Evolutionary conservation across 1,140 invertebrate species (phyloP), one percentile per base, ranked within the genome.

Genomic region (Bombus confusus): DNA sequence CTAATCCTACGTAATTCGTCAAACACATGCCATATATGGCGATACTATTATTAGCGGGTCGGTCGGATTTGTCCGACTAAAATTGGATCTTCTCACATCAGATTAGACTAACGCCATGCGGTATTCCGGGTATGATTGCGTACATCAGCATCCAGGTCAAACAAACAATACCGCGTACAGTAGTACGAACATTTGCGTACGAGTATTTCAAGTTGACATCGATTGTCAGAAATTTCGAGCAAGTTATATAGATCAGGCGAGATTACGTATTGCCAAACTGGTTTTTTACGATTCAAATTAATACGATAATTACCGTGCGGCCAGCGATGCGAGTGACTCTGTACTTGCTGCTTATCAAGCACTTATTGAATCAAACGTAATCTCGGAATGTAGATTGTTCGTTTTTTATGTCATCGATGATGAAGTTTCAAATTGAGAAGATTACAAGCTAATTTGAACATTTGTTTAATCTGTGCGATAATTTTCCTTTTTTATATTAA

Each of bases 11-110:
- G 76, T 87, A 89, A 80, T 76, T 57, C 31, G 39, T 80, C 15
- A 62, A 25, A 83, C 31, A 66, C 64, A 52, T 34, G 9, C 90
- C 92, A 74, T 91, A 90, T 86, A 92, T 81, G 88, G 90, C 34
- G 75, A 87, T 80, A 74, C 89, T 91, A 93, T 91, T 91, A 92
- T 92, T 92, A 92, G 81, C 37, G 0, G 4, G 18, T 34, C 64
- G 64, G 13, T 6, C 1, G 52, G 59, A 83, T 87, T 80, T 68
- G 74, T 28, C 64, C 72, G 64, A 83, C 86, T 90, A 90, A 90
- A 83, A 90, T 90, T 90, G 87, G 86, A 72, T 81, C 37, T 88
- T 88, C 86, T 88, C 88, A 87, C 85, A 78, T 47, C 31, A 41
- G 79, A 83, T 87, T 87, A 83, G 69, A 41, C 47, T 71, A 76